Base-by-base conservation (phyloP, 1,140 invertebrate genomes). In the Hyphantria cunea region DNA sequence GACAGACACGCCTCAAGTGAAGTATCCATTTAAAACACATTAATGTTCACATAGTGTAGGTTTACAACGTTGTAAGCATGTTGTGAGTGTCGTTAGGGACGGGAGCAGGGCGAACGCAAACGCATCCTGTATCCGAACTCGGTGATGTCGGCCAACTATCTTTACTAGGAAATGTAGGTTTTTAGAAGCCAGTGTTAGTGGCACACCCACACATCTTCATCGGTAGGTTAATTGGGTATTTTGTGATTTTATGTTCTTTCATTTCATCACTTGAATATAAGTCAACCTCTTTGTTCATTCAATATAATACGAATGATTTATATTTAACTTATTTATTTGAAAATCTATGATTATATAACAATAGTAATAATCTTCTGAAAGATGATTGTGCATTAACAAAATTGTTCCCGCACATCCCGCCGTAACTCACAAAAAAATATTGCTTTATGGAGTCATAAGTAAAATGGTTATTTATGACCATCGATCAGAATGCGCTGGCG, bases 101-200 rank as follows among this genome's bases (percentile, higher is more conserved):
- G 64, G 68, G 74, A 69, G 59, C 74, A 66, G 79, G 77, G 72
- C 86, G 84, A 81, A 81, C 86, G 84, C 73, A 67, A 55, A 70
- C 61, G 75, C 80, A 85, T 88, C 87, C 85, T 86, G 83, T 82
- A 72, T 80, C 72, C 76, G 63, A 68, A 76, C 61, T 66, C 70
- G 64, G 68, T 50, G 68, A 78, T 79, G 78, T 82, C 69, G 74
- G 74, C 66, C 75, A 68, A 69, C 64, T 69, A 67, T 77, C 78
- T 84, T 58, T 80, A 84, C 79, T 79, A 77, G 83, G 85, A 80
- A 85, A 87, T 85, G 83, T 80, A 66, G 74, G 85, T 86, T 86
- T 84, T 82, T 70, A 83, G 81, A 81, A 83, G 74, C 55, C 76
- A 71, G 78, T 83, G 80, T 84, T 80, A 84, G 74, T 76, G 71